Evolutionary conservation across 2,113 vertebrate species (phyloP).

Genomic region (Maccullochella peelii): DNA sequence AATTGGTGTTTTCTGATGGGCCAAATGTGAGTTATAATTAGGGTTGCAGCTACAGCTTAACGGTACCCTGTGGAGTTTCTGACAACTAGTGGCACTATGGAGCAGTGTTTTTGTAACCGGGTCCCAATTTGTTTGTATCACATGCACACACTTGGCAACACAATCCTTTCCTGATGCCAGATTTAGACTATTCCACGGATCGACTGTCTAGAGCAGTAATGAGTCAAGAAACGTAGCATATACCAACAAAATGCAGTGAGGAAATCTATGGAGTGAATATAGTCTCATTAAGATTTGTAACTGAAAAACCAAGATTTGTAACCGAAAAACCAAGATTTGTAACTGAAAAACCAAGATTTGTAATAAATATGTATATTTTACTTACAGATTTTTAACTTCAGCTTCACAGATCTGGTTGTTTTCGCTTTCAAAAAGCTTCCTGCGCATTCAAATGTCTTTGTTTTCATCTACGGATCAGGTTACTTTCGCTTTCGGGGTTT

Average conservation of each 20-base stretch:
- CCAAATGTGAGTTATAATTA: neutral
- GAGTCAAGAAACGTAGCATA: neutral
- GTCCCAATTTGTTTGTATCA: neutral
- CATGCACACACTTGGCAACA: neutral
- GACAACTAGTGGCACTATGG: neutral
- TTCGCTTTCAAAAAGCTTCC: no score
- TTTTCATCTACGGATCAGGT: no score
- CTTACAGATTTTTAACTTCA: no score
- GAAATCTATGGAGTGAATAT: no score
- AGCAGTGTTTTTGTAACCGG: neutral
- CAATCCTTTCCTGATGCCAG: neutral
- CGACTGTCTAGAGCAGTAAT: neutral
- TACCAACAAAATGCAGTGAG: neutral
- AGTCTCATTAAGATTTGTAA: no score
- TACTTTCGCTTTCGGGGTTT: no score
- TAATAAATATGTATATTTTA: no score
- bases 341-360: no score
- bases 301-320: no score
- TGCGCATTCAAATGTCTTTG: no score
- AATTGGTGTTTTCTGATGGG: neutral
- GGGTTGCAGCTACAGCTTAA: neutral
- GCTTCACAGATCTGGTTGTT: no score
- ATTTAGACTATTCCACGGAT: neutral
- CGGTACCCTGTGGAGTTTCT: neutral
- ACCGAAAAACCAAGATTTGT: no score